Base-by-base conservation (phyloP, 2,888 invertebrate species). In the Molanna angustata region DNA sequence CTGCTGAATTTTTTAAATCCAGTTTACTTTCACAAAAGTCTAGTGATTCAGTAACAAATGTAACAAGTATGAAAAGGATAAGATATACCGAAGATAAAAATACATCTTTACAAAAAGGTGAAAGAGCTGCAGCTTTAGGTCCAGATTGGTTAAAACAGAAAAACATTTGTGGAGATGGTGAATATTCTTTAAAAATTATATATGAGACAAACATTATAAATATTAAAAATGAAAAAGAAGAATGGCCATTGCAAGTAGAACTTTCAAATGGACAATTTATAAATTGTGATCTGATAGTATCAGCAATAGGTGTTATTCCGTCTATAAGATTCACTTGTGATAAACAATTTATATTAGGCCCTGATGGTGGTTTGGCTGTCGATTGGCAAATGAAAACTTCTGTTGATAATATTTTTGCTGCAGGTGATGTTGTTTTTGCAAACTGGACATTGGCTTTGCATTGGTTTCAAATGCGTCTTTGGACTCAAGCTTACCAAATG, bases 401-500 rank as follows among this genome's bases (percentile, higher is more conserved):
- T 42, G 65, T 88, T 2, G 65, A 68, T 18, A 82, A 88, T 68
- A 81, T 99, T 18, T 99, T 84, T 78, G 97, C 97, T 6, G 97
- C 96, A 40, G 99, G 99, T 1, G 99, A 99, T 80, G 87, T 92
- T 4, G 96, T 95, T 64, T 79, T 80, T 59, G 86, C 90, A n/a
- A 74, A 75, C 22, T 97, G 96, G 96, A 66, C 74, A 4, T 67
- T 76, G 56, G 83, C 90, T 0, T 74, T 80, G 18, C 88, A 93
- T 65, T 95, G 95, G 95, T 90, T 92, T 68, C 90, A 96, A 76
- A 90, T 98, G 86, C 82, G 94, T 54, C 72, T 99, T 27, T 99
- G 99, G 99, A 94, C 95, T 1, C 99, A 99, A 73, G 99, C 98
- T 0, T 77, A 95, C 49, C 96, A 97, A 72, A 97, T 97, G 96